Evolutionary conservation across 2,113 vertebrate species (phyloP), one percentile per base, ranked within the genome.

Genomic region (Apodemus speciosus): DNA sequence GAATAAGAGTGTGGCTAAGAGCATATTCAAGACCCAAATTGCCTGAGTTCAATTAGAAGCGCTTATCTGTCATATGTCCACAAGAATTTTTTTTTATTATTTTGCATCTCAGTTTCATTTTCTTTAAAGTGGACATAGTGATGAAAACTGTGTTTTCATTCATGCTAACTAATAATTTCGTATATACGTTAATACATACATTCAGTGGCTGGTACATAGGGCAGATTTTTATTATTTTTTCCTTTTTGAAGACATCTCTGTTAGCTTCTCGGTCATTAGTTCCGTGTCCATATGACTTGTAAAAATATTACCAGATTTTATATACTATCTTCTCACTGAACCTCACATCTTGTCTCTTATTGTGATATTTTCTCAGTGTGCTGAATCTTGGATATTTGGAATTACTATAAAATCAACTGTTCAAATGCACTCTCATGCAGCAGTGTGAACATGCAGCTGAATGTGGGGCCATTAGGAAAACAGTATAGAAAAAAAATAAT

Each of bases 311-410:
- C 38, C 83, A 86, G n/a, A 75, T 60, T 94, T 96, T 92, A 77
- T 93, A 66, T 85, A 64, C 38, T 72, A 35, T 73, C 60, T 95
- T 83, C 7, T 71, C 79, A 91, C 86, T 92, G 10, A 88, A 5
- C 92, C 58, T 23, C 49, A 94, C 30, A 51, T 58, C 32, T 56
- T 13, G 3, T 88, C 43, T 91, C 58, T 93, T 83, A 84, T 25
- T 85, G 35, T 68, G 72, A 81, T 92, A 85, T 83, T 96, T 97
- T 21, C 27, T 90, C 21, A 89, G 62, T 86, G 51, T 94, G 64
- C 27, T 90, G 51, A 95, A 86, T 93, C 51, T 58, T 93, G 95
- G 89, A 72, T 95, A 86, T 76, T 49, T 94, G 23, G 79, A 94
- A 96, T 92, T 93, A 89, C 84, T 92, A 75, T 76, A 84, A 75